These are phyloP conservation scores for Acrocephalus arundinaceus DNA, from an alignment of 2,113 vertebrate species.

Conservation along the genomic window DNA sequence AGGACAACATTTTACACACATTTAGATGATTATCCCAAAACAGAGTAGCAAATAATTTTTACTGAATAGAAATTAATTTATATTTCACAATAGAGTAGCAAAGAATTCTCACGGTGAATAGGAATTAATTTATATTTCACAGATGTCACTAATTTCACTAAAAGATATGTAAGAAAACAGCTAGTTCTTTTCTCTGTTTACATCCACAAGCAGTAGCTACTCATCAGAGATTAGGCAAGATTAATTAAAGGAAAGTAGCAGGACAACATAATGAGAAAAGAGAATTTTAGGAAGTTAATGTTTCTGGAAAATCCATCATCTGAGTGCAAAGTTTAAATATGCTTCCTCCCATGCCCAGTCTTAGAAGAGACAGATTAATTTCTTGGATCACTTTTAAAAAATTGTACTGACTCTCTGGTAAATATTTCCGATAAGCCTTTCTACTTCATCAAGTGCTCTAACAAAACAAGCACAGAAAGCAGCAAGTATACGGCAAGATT, in stretches of 20 bases:
- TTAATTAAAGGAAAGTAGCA: background rate
- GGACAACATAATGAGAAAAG: background rate
- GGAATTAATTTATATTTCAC: background rate
- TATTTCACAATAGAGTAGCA: background rate
- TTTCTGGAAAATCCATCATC: background rate
- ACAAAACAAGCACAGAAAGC: background rate
- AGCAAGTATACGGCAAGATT: rapidly evolving
- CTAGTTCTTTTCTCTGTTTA: background rate
- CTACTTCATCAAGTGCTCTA: background rate
- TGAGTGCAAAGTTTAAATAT: background rate
- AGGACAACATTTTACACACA: background rate
- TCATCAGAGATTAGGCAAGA: background rate
- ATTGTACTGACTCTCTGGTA: background rate
- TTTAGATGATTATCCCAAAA: background rate
- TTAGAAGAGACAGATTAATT: background rate
- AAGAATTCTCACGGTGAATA: background rate
- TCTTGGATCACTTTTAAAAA: background rate
- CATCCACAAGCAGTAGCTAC: background rate
- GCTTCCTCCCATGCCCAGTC: background rate
- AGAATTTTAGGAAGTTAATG: background rate
- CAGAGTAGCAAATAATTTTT: background rate
- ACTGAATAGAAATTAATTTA: background rate
- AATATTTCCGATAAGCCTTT: background rate
- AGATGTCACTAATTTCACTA: background rate
- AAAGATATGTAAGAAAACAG: background rate